Base-by-base conservation (phyloP, 1,140 invertebrate genomes). In the Heliconius eleuchia region DNA sequence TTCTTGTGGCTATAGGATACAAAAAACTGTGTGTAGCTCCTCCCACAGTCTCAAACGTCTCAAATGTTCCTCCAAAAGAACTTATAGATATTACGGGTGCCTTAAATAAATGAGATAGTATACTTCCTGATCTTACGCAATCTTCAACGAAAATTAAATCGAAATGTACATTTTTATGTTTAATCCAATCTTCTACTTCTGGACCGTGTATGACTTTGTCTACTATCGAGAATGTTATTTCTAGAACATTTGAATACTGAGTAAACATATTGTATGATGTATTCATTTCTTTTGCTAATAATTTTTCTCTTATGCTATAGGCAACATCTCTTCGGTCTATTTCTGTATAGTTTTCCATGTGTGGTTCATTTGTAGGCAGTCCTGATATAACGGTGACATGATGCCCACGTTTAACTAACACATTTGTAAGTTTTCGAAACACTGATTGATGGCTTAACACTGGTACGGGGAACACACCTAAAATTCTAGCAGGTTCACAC, bases 361-460 rank as follows among this genome's bases (percentile, higher is more conserved):
- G 55, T 71, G 84, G 27, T 1, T 87, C 82, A n/a, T 88, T 84
- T n/a, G 83, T 71, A 52, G 93, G 91, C 80, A 92, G 82, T 9
- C 89, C 74, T 11, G 93, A 92, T 8, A 94, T 79, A 3, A 92
- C 83, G 7, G 91, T 91, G 1, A 96, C 84, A 70, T 95, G 85
- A 83, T 96, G 95, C 7, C 95, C 95, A 72, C 90, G 82, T 50
- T 87, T 90, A 0, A 86, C 90, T 27, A 96, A 83, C 76, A 91
- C 92, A 80, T 89, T 86, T 46, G 89, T 89, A 11, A 95, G 34
- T 18, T 93, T 86, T 76, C 91, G 83, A 74, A 93, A 95, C 5
- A 95, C 92, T 9, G 95, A 85, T 87, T 96, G 95, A 82, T 96
- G 96, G 82, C 96, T 96, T 50, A 95, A 89, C 0, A 95, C 95